These are phyloP conservation scores for Psylliodes chrysocephalus DNA, from an alignment of 2,888 invertebrate genomes.

Conservation along the genomic window DNA sequence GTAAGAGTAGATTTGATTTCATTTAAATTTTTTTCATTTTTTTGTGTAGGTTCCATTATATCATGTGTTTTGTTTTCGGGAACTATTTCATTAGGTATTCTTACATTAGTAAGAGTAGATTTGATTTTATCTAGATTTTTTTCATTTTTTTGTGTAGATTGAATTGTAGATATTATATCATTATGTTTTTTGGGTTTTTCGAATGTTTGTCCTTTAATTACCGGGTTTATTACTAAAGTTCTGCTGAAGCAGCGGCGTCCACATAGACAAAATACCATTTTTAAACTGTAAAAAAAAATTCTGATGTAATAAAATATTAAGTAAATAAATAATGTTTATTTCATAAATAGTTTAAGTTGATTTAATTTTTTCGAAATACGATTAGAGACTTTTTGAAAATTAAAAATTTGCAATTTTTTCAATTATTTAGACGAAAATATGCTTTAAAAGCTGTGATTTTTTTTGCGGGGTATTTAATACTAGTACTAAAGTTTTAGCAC, in stretches of 20 bases:
- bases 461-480: too few relatives aligned
- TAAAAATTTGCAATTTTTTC: too few relatives aligned
- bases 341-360: not conserved
- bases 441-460: too few relatives aligned
- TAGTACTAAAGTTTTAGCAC: too few relatives aligned
- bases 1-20: too few relatives aligned
- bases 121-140: not conserved
- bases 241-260: not conserved
- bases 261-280: conserved; percentile 21
- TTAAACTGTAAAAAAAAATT: not conserved
- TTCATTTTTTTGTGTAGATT: not conserved
- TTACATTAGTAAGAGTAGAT: not conserved
- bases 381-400: too few relatives aligned
- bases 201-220: not conserved
- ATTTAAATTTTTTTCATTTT: too few relatives aligned
- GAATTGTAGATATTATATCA: not conserved
- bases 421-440: too few relatives aligned
- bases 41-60: too few relatives aligned
- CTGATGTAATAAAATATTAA: not conserved
- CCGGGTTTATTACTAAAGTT: conserved; percentile 8
- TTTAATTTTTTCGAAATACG: not conserved
- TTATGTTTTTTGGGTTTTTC: not conserved
- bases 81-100: too few relatives aligned
- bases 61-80: too few relatives aligned
- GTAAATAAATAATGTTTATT: not conserved